Evolutionary conservation across 2,797 vertebrate species (phyloP), one percentile per base, ranked within the genome.

Genomic region (Rhynchonycteris naso): DNA sequence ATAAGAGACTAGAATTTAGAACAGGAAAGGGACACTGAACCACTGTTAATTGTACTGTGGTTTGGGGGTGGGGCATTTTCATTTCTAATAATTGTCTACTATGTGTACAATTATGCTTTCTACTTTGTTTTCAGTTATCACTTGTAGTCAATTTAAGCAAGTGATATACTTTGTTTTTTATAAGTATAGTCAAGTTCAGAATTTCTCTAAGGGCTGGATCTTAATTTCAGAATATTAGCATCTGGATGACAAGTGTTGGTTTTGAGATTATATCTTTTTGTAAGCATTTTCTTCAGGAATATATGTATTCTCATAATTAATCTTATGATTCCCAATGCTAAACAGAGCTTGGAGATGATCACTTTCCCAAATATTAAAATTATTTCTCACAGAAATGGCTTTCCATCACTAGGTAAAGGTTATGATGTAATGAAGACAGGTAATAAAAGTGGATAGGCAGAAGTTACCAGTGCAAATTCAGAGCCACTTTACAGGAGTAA

Each of bases 181-280:
- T 30, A 71, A 94, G 38, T 28, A 43, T 89, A 91, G 82, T 71
- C 28, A n/a, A 93, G 43, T 52, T 86, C 47, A 74, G 18, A 72
- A 35, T 90, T 95, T 84, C 38, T 95, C 1, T 83, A 66, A 81
- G 11, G 30, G 2, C 50, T 82, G 33, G 13, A 68, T 88, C 35
- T 83, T 96, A 54, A 81, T 94, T 95, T 95, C 52, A 95, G n/a
- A 94, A 94, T 91, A 79, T 71, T 80, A 95, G 54, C 56, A 78
- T 83, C 69, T 95, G 66, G 54, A 83, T 89, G 47, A 26, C 30
- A 88, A 43, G 35, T 91, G 14, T 92, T 95, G 78, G 38, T 95
- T 90, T 97, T 88, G 19, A 93, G 85, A 92, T 93, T 74, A 47
- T 88, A 75, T 72, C 38, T 52, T 87, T 96, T 90, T 94, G 13